phyloP scores from a whole-genome alignment of 2,888 invertebrate genomes.

The Synergus umbraculus region DNA sequence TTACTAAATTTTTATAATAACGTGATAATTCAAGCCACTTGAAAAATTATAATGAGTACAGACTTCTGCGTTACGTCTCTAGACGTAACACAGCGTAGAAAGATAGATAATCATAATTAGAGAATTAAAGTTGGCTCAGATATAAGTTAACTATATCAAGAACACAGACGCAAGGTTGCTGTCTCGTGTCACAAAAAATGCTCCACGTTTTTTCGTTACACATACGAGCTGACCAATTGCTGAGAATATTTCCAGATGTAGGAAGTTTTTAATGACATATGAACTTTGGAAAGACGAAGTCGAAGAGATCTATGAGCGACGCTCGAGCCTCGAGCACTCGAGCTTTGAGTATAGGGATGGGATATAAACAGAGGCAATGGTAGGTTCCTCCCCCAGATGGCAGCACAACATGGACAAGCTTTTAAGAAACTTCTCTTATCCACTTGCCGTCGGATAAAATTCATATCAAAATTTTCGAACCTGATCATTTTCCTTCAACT shows the following conservation, averaged over 20 bases:
- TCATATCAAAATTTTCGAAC: background rate
- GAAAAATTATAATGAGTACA: background rate
- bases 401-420: constrained; percentile 43
- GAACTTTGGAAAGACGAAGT: constrained; percentile 41
- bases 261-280: constrained; percentile 22
- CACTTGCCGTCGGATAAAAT: constrained; percentile 1
- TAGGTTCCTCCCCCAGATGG: constrained; percentile 42
- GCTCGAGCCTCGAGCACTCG: constrained; percentile 6
- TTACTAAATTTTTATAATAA: background rate
- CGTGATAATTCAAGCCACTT: background rate
- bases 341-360: constrained; percentile 26
- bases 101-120: background rate
- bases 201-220: background rate
- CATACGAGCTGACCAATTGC: constrained; percentile 36
- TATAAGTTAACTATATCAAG: constrained; percentile 17
- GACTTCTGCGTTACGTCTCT: background rate
- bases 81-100: background rate
- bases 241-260: constrained; percentile 59
- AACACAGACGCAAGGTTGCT: background rate
- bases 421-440: background rate
- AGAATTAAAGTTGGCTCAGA: background rate
- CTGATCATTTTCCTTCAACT: background rate
- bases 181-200: constrained; percentile 13
- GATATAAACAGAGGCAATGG: constrained; percentile 38
- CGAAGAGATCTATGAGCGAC: constrained; percentile 38